phyloP scores from a whole-genome alignment of 2,113 vertebrate species.

The Corythoichthys intestinalis region DNA sequence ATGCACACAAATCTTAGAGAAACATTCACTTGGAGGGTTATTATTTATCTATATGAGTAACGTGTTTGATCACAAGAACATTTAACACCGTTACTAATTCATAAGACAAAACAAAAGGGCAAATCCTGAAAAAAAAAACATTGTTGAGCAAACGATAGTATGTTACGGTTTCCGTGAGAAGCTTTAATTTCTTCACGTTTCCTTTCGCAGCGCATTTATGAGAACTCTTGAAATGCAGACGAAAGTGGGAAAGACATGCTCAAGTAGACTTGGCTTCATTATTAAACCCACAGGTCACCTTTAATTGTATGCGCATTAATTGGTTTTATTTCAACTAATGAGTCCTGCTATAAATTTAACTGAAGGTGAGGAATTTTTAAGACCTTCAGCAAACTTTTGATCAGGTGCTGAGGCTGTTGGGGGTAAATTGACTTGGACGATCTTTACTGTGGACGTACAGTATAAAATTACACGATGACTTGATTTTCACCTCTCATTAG shows the following conservation, averaged over 20 bases:
- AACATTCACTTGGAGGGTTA: slow-evolving; percentile 41
- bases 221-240: slow-evolving; percentile 35
- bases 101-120: neutral
- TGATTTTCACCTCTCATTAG: slow-evolving; percentile 74
- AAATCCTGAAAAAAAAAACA: neutral
- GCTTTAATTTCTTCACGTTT: slow-evolving; percentile 27
- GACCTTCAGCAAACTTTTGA: slow-evolving; percentile 75
- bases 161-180: slow-evolving; percentile 19
- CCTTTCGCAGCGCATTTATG: slow-evolving; percentile 35
- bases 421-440: slow-evolving; percentile 48
- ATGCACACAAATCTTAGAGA: slow-evolving; percentile 57
- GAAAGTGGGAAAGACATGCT: slow-evolving; percentile 61
- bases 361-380: slow-evolving; percentile 79
- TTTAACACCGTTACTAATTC: neutral
- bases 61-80: neutral
- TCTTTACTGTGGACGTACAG: slow-evolving; percentile 79
- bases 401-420: slow-evolving; percentile 68
- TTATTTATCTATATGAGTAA: neutral
- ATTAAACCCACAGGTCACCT: slow-evolving; percentile 70
- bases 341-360: slow-evolving; percentile 76
- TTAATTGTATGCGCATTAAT: slow-evolving; percentile 77
- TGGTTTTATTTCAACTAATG: slow-evolving; percentile 79
- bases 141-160: neutral
- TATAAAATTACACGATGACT: slow-evolving; percentile 70
- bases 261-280: slow-evolving; percentile 59